These are phyloP conservation scores for Sarcophaga variegata DNA, from an alignment of 2,888 invertebrate genomes.

Conservation along the genomic window DNA sequence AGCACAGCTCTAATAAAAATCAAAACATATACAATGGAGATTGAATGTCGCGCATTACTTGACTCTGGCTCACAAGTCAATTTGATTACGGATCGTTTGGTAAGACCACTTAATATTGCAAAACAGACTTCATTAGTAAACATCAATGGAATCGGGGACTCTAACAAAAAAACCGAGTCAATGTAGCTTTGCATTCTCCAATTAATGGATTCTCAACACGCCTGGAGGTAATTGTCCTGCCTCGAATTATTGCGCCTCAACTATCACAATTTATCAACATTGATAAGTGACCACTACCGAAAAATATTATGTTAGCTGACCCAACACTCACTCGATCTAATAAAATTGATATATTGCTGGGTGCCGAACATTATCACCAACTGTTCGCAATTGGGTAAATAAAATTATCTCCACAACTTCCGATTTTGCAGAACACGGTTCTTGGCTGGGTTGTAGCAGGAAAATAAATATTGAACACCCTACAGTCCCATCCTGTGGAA, in stretches of 20 bases:
- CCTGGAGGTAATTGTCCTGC: no score
- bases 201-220: no score
- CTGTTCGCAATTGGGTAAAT: not conserved
- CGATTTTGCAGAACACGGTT: not conserved
- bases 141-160: not conserved
- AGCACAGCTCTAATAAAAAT: no score
- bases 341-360: not conserved
- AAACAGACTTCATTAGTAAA: not conserved
- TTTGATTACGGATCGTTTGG: not conserved
- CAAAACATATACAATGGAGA: no score
- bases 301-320: no score
- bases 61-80: not conserved
- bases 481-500: not conserved
- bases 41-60: not conserved
- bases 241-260: no score
- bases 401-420: not conserved
- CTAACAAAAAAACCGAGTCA: not conserved
- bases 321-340: no score
- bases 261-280: no score
- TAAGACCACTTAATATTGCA: not conserved
- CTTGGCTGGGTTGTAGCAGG: conserved; percentile 3
- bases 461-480: not conserved
- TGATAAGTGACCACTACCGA: no score
- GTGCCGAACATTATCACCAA: not conserved
- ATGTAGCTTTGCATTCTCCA: not conserved